Conservation (phyloP, 2,797 vertebrate genomes). For the Urosaurus nigricauda region DNA sequence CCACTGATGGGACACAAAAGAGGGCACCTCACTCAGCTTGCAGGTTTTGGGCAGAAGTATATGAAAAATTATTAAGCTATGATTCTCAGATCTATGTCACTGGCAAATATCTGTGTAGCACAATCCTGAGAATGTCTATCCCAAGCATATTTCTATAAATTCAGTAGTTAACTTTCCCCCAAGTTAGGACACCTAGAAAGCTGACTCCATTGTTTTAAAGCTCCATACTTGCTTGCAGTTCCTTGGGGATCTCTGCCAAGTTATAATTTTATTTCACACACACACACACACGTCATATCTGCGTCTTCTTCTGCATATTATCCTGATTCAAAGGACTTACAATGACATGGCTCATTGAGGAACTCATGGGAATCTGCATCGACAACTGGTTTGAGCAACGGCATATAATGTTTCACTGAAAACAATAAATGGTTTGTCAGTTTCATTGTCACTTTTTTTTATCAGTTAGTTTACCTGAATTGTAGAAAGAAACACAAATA, state of each 20-base stretch:
- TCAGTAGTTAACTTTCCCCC: no score
- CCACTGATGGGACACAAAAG: no score
- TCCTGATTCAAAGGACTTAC: not conserved
- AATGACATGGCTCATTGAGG: not conserved
- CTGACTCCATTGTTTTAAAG: not conserved
- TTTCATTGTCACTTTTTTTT: not conserved
- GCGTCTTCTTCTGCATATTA: not conserved
- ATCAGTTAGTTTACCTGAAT: not conserved
- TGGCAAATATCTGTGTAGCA: no score
- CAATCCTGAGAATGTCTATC: no score
- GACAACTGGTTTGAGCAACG: not conserved
- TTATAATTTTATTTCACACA: constrained; percentile 4
- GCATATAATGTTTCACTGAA: not conserved
- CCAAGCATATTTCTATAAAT: no score
- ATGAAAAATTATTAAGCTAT: no score
- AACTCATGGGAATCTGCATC: not conserved
- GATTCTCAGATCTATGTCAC: no score
- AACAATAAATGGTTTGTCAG: not conserved
- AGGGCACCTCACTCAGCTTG: no score
- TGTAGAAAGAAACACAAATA: not conserved
- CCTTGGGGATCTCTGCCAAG: not conserved
- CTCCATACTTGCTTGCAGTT: not conserved
- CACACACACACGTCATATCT: not conserved
- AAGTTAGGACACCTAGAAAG: no score
- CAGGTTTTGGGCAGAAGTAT: no score